Base-by-base conservation (phyloP, 2,113 vertebrate species). In the Siphamia tubifer region DNA sequence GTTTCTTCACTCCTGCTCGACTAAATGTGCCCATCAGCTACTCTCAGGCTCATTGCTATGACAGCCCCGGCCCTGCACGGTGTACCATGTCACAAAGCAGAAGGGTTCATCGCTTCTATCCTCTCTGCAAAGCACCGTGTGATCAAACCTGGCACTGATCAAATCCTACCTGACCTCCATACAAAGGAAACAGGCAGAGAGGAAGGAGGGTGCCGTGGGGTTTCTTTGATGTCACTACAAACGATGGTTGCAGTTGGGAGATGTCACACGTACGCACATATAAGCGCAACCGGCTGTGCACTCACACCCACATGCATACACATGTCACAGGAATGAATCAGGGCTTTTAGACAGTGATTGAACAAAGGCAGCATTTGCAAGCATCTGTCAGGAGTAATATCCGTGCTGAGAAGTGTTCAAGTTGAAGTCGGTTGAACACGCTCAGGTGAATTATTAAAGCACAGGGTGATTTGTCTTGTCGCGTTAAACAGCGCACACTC, bases 211-310 rank as follows among this genome's bases (percentile, higher is more conserved):
- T 12, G 38, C 5, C 36, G 11, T 4, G 54, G 61, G 53, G 27
- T 13, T 53, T 55, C 90, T 92, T 92, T 92, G 91, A 93, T 90
- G 90, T 88, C 86, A 87, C 86, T 92, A 92, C 91, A 91, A 92
- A 92, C 88, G 77, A 62, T 70, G 45, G 32, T 79, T 79, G 82
- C 82, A 77, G 65, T 79, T 65, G 74, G 83, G 84, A 86, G 80
- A 44, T 85, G 84, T 87, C 90, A 83, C 64, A 43, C 43, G 53
- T 9, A 38, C 62, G 67, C 62, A 78, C 76, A 69, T 60, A 64
- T 39, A 64, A 54, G 53, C 79, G 53, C 61, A 81, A 78, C 80
- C 47, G 64, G 79, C 78, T 73, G n/a, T 12, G 68, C 64, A 32
- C 64, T 47, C 57, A 16, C 35, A 30, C 74, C 61, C 53, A 57